A percentile compares a stretch with the other conserved stretches of the same genome.
phyloP scores from a whole-genome alignment of 2,888 invertebrate species.

The Peribatodes rhomboidaria region DNA sequence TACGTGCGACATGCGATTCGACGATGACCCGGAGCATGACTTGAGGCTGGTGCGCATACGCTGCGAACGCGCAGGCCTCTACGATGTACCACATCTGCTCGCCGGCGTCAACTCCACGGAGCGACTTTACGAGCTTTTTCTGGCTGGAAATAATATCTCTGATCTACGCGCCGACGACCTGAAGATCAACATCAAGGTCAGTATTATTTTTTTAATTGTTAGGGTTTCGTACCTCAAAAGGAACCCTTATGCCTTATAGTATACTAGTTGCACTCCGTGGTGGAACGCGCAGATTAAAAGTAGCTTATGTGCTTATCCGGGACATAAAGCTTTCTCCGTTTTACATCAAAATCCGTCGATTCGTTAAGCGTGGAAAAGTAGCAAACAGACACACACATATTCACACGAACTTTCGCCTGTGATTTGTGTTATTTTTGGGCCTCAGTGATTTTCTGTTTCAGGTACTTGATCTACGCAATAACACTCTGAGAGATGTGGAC shows the following conservation, averaged over 20 bases:
- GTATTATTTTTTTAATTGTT: too few relatives aligned
- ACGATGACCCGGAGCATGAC: background rate
- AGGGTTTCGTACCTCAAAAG: too few relatives aligned
- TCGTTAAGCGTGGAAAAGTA: too few relatives aligned
- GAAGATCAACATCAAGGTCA: background rate
- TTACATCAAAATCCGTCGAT: too few relatives aligned
- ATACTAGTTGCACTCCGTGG: too few relatives aligned
- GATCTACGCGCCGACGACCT: background rate
- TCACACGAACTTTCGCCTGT: too few relatives aligned
- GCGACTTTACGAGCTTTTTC: constrained; percentile 1
- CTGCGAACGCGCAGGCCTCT: background rate
- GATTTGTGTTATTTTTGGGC: too few relatives aligned
- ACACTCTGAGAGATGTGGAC: background rate
- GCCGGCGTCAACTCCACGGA: background rate
- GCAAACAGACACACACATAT: too few relatives aligned
- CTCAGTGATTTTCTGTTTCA: background rate
- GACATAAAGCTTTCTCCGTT: too few relatives aligned
- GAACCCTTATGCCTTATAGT: too few relatives aligned
- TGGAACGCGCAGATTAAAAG: too few relatives aligned
- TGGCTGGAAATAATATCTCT: background rate
- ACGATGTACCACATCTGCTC: background rate
- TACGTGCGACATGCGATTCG: background rate
- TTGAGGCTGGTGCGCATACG: background rate
- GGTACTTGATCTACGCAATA: constrained; percentile 4
- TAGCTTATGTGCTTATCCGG: too few relatives aligned